A percentile compares a stretch with the other conserved stretches of the same genome.
Evolutionary conservation across 2,888 invertebrate genomes (phyloP).

Genomic region (Ectemnius continuus): DNA sequence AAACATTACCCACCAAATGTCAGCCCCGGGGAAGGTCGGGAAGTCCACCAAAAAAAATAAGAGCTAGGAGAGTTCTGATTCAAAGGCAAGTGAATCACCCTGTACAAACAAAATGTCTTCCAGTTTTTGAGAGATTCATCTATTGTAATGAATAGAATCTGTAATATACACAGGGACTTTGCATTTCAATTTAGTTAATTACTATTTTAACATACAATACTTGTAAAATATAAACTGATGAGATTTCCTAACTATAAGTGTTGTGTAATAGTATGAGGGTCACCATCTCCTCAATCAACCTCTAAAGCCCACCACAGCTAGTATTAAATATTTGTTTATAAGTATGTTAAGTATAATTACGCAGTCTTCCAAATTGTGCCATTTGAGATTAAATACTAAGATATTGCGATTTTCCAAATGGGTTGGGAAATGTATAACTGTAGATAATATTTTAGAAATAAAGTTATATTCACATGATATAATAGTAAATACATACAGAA

Average conservation of each 20-base stretch:
- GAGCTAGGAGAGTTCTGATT: too few species aligned
- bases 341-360: slow-evolving; percentile 14
- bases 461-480: slow-evolving; percentile 69
- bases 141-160: slow-evolving; percentile 10
- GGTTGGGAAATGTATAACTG: slow-evolving; percentile 52
- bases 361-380: slow-evolving; percentile 44
- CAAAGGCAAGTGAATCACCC: too few species aligned
- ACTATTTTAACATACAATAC: slow-evolving; percentile 10
- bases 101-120: slow-evolving; percentile 38
- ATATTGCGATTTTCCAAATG: slow-evolving; percentile 26
- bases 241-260: neutral
- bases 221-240: neutral
- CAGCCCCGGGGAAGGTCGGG: too few species aligned
- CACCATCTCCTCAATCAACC: too few species aligned
- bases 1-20: too few species aligned
- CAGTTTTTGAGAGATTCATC: slow-evolving; percentile 24
- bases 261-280: too few species aligned
- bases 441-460: slow-evolving; percentile 67
- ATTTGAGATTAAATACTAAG: slow-evolving; percentile 57
- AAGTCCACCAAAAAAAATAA: too few species aligned
- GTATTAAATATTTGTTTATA: neutral
- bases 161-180: slow-evolving; percentile 9
- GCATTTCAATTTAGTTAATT: slow-evolving; percentile 13
- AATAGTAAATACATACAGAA: slow-evolving; percentile 71
- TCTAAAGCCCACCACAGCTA: neutral